phyloP scores from a whole-genome alignment of 2,888 invertebrate genomes.

The Papilio protenor region DNA sequence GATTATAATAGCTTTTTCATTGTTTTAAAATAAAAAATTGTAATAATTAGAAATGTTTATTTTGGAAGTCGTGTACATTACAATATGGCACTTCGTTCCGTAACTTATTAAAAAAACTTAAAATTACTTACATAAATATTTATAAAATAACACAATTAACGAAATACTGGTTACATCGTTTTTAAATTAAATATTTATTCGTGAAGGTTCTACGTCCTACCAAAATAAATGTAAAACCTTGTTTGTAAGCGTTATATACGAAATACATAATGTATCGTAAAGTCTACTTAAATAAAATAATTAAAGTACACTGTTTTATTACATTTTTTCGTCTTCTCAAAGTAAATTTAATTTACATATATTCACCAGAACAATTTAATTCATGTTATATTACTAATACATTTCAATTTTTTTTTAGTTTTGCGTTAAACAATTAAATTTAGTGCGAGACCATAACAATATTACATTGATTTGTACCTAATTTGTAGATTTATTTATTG shows the following conservation, averaged over 20 bases:
- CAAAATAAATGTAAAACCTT: conserved; percentile 23
- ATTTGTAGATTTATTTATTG: not conserved
- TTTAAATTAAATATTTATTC: conserved; percentile 37
- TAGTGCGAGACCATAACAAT: not conserved
- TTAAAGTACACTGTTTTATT: not conserved
- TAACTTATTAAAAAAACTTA: conserved; percentile 47
- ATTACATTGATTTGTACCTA: not conserved
- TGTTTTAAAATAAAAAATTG: not conserved
- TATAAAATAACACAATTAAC: conserved; percentile 55
- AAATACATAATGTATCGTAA: not conserved
- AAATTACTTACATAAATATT: conserved; percentile 50
- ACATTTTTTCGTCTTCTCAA: not conserved
- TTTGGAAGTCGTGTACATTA: conserved; percentile 65
- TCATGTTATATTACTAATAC: not conserved
- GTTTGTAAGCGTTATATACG: not conserved
- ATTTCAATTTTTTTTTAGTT: not conserved
- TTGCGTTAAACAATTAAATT: not conserved
- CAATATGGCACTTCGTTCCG: conserved; percentile 78
- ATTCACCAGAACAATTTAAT: not conserved
- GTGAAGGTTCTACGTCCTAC: conserved; percentile 2
- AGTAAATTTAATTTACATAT: not conserved
- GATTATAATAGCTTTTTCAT: not conserved
- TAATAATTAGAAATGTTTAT: conserved; percentile 36
- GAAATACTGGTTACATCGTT: conserved; percentile 72
- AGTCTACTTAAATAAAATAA: not conserved